These are phyloP conservation scores for Tribolium castaneum DNA, from an alignment of 1,140 invertebrate species.

Conservation along the genomic window DNA sequence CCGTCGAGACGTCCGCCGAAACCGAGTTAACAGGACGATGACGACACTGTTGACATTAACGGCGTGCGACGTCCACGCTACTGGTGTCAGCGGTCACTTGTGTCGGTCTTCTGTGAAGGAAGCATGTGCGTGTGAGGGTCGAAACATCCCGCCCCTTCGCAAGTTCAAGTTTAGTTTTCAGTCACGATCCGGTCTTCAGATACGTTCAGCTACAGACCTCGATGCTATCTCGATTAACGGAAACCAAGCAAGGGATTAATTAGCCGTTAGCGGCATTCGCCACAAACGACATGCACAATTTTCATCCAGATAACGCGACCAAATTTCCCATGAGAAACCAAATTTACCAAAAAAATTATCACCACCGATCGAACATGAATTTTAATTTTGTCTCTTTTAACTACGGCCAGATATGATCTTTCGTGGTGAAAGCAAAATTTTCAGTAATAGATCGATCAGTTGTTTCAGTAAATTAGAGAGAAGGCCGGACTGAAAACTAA, in stretches of 20 bases:
- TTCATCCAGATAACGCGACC: neutral
- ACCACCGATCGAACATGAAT: neutral
- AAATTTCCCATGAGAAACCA: neutral
- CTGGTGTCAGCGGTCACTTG: slow-evolving; percentile 44
- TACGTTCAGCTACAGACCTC: slow-evolving; percentile 3
- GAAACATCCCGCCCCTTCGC: slow-evolving; percentile 49
- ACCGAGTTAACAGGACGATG: slow-evolving; percentile 3
- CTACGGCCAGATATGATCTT: neutral
- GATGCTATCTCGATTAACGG: slow-evolving; percentile 27
- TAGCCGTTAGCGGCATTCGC: slow-evolving; percentile 22
- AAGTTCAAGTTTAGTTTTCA: slow-evolving; percentile 34
- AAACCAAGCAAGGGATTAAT: slow-evolving; percentile 32
- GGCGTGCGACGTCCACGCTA: slow-evolving; percentile 48
- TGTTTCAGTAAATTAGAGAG: neutral
- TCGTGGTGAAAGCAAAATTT: neutral
- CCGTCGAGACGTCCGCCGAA: neutral
- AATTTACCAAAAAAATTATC: neutral
- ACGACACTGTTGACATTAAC: slow-evolving; percentile 26
- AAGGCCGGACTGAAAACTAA: slow-evolving; percentile 30
- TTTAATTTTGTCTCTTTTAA: too few relatives aligned
- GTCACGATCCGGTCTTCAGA: slow-evolving; percentile 21
- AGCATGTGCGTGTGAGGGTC: slow-evolving; percentile 50
- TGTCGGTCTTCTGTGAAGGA: slow-evolving; percentile 38
- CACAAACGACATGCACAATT: slow-evolving; percentile 24
- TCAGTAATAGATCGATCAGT: neutral